phyloP scores from a whole-genome alignment of 2,113 vertebrate species.

The Columba janthina region DNA sequence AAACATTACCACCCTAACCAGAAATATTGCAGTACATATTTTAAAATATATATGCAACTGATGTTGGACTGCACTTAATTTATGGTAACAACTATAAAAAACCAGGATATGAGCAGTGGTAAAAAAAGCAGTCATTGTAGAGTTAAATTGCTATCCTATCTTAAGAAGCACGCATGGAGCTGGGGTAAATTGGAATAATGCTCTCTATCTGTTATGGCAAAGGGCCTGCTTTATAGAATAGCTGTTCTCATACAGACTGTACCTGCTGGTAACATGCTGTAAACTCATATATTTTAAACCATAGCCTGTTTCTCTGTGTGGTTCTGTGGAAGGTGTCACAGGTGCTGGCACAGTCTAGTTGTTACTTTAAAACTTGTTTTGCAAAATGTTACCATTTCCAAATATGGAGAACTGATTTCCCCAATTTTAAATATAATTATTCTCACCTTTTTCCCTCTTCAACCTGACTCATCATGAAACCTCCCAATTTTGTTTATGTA shows the following conservation, averaged over 20 bases:
- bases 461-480: not conserved
- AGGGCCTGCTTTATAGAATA: not conserved
- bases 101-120: not conserved
- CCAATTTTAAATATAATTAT: not conserved
- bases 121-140: not conserved
- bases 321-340: not conserved
- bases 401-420: rapidly evolving
- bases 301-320: not conserved
- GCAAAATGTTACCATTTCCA: not conserved
- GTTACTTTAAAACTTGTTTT: not conserved
- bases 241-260: not conserved
- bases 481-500: not conserved
- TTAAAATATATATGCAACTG: not conserved
- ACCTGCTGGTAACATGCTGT: not conserved
- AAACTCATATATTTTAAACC: not conserved
- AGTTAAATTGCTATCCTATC: not conserved
- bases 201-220: not conserved
- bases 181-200: not conserved
- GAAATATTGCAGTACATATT: not conserved
- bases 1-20: not conserved
- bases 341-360: not conserved
- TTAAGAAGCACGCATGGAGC: not conserved
- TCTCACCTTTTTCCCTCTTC: not conserved
- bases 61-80: not conserved
- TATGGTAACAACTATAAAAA: not conserved